Evolutionary conservation across 2,797 vertebrate genomes (phyloP), one percentile per base, ranked within the genome.

Genomic region (Catamblyrhynchus diadema): DNA sequence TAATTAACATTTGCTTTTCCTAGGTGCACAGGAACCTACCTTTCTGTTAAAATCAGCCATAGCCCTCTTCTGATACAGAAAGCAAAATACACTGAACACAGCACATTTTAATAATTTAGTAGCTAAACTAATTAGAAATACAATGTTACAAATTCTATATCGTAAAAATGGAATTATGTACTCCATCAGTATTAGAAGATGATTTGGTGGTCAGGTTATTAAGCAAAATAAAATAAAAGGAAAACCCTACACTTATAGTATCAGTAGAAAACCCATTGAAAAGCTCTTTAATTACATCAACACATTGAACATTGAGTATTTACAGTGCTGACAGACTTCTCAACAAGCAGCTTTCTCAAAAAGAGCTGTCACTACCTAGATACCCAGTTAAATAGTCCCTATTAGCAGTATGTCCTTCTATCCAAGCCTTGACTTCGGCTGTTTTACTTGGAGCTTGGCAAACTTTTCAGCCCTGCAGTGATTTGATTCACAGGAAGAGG

Each of bases 1-100:
- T 70, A 92, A 95, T 60, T 95, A 95, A 93, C 48, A 50, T 80
- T 41, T 86, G 72, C 54, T 54, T 67, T 77, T 90, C 47, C 60
- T 86, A 81, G 64, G n/a, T 59, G 37, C 47, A 70, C 65, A 90
- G 77, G 41, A 69, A 41, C 88, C n/a, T 91, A 50, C 47, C 54
- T 50, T 83, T 81, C 80, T 75, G 42, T 60, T 69, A 84, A 70
- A 72, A 78, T 44, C 90, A 86, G 72, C 77, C 77, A 66, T 2
- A 94, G 57, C 53, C 45, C 33, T 73, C 53, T 92, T 77, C 51
- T 60, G 64, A 74, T 44, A 72, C 20, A 92, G 59, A 87, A 69
- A 61, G 66, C 27, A 59, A 67, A 30, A 87, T 24, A 65, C 28
- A 71, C 42, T 41, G 56, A 77, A 45, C 11, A 23, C 8, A 44